Base-by-base conservation (phyloP, 53 echinoderm and acorn worm species). In the Hippasteria phrygiana region DNA sequence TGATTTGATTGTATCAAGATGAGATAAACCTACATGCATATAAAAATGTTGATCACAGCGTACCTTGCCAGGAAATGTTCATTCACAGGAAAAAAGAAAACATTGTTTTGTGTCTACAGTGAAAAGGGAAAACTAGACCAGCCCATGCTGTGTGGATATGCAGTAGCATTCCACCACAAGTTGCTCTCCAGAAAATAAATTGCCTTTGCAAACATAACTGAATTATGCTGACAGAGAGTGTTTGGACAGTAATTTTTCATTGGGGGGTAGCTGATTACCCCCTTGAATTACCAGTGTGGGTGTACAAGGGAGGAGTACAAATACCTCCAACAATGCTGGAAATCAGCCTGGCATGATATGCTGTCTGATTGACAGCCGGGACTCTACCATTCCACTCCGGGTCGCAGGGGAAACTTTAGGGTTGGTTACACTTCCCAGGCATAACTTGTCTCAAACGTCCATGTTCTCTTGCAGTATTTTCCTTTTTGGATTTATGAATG, bases 231-330 rank as follows among this genome's bases (percentile, higher is more conserved):
- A 88, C 93, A 93, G 75, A 41, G 80, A 43, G 80, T 91, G 76
- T 93, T 93, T 93, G 82, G 91, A 93, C 75, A 88, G 93, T 87
- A 81, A 91, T 93, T 88, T 93, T 66, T 79, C 88, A 88, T 88
- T 80, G 88, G 88, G 73, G 80, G 90, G 75, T 34, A 70, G 91
- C 81, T 93, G 88, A 93, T 93, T 93, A 87, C 82, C 70, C 59
- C 55, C 80, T 88, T 88, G 89, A 87, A 91, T 91, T 87, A 66
- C 78, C 87, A 53, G 31, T 91, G 83, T 91, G 86, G 85, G 75
- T 91, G 75, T 87, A 74, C 91, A 55, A 55, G 80, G 88, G 92
- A 88, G 92, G 92, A 88, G 78, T 80, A 72, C 31, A 43, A 88
- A 69, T 87, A 78, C 56, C 71, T 74, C 72, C 79, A 71, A 91